Evolutionary conservation across 2,888 invertebrate species (phyloP), one percentile per base, ranked within the genome.

Genomic region (Ceraclea dissimilis): DNA sequence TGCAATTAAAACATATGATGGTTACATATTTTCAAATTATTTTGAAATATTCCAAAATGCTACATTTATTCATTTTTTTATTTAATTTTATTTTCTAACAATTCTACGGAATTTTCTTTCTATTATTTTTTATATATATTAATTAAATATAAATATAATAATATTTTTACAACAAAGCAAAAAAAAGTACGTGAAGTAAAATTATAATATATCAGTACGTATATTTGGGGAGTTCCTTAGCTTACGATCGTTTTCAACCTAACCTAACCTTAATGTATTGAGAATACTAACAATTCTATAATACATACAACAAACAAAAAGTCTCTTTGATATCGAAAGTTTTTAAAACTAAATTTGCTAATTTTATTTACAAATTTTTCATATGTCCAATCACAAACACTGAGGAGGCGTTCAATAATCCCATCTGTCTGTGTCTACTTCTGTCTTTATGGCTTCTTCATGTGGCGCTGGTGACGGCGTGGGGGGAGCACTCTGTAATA

Each of bases 381-480:
- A 31, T 17, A 49, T 22, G 43, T 55, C 19, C 55, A 51, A 51
- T 49, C 22, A 22, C 43, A 20, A 43, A 10, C 49, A 39, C 26
- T 49, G 19, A 18, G 54, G 44, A 31, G 19, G 13, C 21, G 11
- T 53, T 69, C 67, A 75, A 67, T 83, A 83, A 67, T 82, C 82
- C 83, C 83, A 83, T 70, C 81, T 72, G 66, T 81, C 82, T 64
- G 81, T 80, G 62, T 82, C 81, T 62, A 75, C 72, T 68, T 83
- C 82, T 64, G 75, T 76, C 71, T 79, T 83, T 67, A 79, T 79
- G 60, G 74, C 73, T 68, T 79, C 79, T 60, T 77, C 78, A 64
- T 52, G 68, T 31, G 69, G 67, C 60, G 69, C 64, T 64, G 64
- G 68, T 18, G 66, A 21, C 47, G 63, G 62, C 48, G 65, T 64